Conservation (phyloP, 2,797 vertebrate species). For the Protonibea diacanthus region DNA sequence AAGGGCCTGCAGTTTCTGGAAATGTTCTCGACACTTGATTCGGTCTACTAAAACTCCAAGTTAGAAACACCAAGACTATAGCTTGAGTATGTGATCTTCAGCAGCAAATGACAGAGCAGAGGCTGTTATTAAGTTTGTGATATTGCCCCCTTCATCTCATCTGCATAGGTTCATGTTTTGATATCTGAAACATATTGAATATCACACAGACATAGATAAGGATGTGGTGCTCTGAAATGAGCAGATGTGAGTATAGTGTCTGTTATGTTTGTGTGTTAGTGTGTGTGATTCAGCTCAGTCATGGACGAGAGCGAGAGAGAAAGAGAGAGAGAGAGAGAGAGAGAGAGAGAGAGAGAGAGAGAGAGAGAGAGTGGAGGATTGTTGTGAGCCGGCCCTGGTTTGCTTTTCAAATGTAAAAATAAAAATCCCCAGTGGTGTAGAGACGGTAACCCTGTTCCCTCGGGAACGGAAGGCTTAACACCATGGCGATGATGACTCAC, state of each 20-base stretch:
- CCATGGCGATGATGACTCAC: constrained; percentile 82
- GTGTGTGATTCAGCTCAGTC: constrained; percentile 56
- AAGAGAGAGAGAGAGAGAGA: constrained; percentile 4
- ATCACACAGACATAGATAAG: constrained; percentile 79
- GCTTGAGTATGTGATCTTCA: constrained; percentile 15
- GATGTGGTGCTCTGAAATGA: constrained; percentile 66
- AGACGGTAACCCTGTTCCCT: constrained; percentile 78
- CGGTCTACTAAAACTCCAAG: constrained; percentile 23
- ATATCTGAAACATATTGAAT: constrained; percentile 79
- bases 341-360: constrained; percentile 22
- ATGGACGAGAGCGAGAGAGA: constrained; percentile 42
- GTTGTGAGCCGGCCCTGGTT: constrained; percentile 65
- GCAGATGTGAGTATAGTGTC: constrained; percentile 51
- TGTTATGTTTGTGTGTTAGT: constrained; percentile 38
- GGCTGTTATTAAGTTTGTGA: constrained; percentile 62
- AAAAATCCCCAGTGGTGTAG: constrained; percentile 75
- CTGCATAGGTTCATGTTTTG: constrained; percentile 77
- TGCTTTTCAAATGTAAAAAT: constrained; percentile 85
- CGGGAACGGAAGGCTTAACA: constrained; percentile 77
- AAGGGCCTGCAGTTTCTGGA: background rate
- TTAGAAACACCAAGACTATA: constrained; percentile 3
- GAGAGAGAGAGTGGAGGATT: constrained; percentile 63
- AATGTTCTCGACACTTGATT: background rate
- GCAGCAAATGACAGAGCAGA: constrained; percentile 39
- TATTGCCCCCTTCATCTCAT: constrained; percentile 75